These are phyloP conservation scores for Ichneumon xanthorius DNA, from an alignment of 2,888 invertebrate genomes.

Conservation along the genomic window DNA sequence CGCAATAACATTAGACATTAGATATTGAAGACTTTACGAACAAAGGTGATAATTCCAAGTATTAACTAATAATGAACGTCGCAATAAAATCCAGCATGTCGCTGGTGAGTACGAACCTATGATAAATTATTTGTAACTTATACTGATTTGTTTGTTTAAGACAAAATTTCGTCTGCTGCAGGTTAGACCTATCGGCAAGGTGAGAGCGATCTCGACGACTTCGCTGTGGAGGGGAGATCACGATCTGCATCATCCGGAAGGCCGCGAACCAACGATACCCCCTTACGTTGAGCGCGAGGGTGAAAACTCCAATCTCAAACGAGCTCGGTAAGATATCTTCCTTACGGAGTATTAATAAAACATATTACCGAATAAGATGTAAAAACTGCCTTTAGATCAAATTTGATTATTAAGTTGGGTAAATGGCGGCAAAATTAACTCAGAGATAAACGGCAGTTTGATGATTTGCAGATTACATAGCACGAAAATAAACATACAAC, in stretches of 20 bases:
- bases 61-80: conserved; percentile 49
- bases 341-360: neutral
- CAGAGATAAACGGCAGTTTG: neutral
- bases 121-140: neutral
- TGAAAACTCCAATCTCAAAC: conserved; percentile 76
- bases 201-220: conserved; percentile 39
- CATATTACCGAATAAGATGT: neutral
- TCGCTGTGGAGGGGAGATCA: conserved; percentile 61
- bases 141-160: no score
- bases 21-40: neutral
- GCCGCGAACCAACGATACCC: conserved; percentile 79
- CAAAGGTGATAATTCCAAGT: conserved; percentile 1
- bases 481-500: neutral
- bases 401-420: neutral
- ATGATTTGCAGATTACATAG: neutral
- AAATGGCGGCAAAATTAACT: no score
- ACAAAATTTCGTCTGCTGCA: neutral
- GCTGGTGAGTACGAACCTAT: conserved; percentile 49
- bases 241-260: conserved; percentile 78
- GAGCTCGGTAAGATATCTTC: conserved; percentile 69
- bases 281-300: conserved; percentile 77
- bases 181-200: conserved; percentile 48
- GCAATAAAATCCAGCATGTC: conserved; percentile 46
- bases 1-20: neutral
- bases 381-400: neutral